Evolutionary conservation across 2,888 invertebrate genomes (phyloP), one percentile per base, ranked within the genome.

Genomic region (Platycheirus albimanus): DNA sequence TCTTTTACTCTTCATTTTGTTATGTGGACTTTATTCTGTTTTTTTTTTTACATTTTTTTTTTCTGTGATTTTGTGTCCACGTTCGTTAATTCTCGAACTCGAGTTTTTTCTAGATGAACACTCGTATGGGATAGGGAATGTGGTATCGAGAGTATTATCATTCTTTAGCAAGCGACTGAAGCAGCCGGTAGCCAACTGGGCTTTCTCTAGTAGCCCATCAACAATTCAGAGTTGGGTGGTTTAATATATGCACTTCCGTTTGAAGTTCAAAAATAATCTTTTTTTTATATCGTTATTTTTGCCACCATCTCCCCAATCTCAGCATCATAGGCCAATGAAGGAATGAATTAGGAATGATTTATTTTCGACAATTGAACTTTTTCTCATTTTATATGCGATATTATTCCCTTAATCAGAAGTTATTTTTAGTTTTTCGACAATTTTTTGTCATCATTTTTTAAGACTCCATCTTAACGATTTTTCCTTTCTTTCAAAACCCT

Each of bases 1-100:
- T 83, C 83, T 83, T 72, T 71, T 83, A 17, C 83, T 83, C 64
- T 69, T 83, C 69, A 71, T 83, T 83, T 83, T 83, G 78, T 64
- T 78, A 83, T 74, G 83, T 74, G 69, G 83, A 74, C 63, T 75
- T 71, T 69, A 71, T 41, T 38, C 3, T n/a, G 24, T 67, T n/a
- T 20, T 51, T 71, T 67, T 38, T 47, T 8, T n/a, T 41, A 47
- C 47, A 51, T 49, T 76, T 71, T 77, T 72, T 64, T 7, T n/a
- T n/a, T n/a, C n/a, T n/a, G n/a, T 43, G 43, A 69, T 64, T 69
- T 83, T 74, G 52, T 78, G 78, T 74, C 83, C 83, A 78, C 56
- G 47, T 78, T 83, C 78, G 72, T 77, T 77, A 69, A 45, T 71
- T 81, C 71, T 54, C 61, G 43, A 67, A 54, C 38, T 63, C 28